Conservation (phyloP, 2,888 invertebrate species). For the Adelognathus sp. region DNA sequence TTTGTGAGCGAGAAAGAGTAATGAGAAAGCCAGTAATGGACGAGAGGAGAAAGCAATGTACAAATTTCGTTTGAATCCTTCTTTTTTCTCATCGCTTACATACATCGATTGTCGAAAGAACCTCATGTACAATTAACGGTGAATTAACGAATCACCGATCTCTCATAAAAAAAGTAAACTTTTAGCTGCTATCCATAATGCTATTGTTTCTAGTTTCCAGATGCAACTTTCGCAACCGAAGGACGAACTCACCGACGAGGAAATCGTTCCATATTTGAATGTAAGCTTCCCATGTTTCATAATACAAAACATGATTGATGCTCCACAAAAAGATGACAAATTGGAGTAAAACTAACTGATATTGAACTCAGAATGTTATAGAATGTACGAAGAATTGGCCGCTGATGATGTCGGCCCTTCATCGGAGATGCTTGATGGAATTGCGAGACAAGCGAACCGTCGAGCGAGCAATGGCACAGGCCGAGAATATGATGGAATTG, state of each 20-base stretch:
- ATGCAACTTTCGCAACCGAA: slow-evolving; percentile 89
- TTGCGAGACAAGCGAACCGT: slow-evolving; percentile 90
- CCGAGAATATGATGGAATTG: slow-evolving; percentile 89
- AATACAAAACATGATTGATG: background rate
- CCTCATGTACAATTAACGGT: no score
- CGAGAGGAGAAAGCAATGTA: no score
- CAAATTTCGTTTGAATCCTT: no score
- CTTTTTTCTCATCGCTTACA: no score
- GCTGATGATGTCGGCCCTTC: slow-evolving; percentile 88
- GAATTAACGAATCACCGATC: no score
- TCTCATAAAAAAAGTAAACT: no score
- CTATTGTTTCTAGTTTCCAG: slow-evolving; percentile 85
- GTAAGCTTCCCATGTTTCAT: slow-evolving; percentile 69
- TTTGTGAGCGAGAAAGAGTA: no score
- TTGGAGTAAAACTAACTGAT: background rate
- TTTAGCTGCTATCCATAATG: no score
- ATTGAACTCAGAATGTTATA: slow-evolving; percentile 77
- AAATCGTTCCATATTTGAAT: slow-evolving; percentile 89
- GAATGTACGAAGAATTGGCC: slow-evolving; percentile 84
- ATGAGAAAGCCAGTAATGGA: no score
- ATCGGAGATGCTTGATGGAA: slow-evolving; percentile 90
- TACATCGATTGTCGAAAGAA: no score
- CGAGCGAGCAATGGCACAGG: slow-evolving; percentile 93
- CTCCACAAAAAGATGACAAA: background rate
- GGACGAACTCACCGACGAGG: slow-evolving; percentile 91